Conservation (phyloP, 2,888 invertebrate genomes). For the Eledona agricola region DNA sequence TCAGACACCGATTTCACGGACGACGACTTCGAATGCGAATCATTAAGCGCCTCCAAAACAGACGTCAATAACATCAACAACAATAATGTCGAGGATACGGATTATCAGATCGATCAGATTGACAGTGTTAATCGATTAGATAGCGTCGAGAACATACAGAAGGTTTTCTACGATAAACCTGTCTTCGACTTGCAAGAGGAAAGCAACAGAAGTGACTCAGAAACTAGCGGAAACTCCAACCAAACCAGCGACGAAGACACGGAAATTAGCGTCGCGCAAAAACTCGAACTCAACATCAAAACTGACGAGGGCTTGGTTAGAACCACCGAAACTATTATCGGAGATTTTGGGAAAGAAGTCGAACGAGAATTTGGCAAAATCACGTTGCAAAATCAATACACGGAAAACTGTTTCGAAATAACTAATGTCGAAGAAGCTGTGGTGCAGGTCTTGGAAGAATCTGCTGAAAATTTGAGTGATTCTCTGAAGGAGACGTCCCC, state of each 20-base stretch:
- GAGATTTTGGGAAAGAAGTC: conserved; percentile 69
- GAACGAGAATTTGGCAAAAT: conserved; percentile 68
- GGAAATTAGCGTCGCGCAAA: conserved; percentile 42
- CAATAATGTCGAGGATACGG: conserved; percentile 57
- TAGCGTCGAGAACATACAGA: conserved; percentile 65
- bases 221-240: conserved; percentile 51
- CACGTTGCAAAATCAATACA: conserved; percentile 48
- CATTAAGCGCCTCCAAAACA: conserved; percentile 63
- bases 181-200: conserved; percentile 65
- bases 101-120: conserved; percentile 54
- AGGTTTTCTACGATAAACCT: conserved; percentile 68
- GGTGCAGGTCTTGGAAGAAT: conserved; percentile 56
- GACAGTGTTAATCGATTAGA: conserved; percentile 65
- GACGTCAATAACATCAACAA: conserved; percentile 61
- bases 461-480: conserved; percentile 56
- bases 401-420: conserved; percentile 30
- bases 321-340: conserved; percentile 59
- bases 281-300: conserved; percentile 49
- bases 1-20: conserved; percentile 63
- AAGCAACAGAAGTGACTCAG: conserved; percentile 47
- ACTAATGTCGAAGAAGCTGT: conserved; percentile 48
- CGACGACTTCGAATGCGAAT: conserved; percentile 63
- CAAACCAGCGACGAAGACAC: conserved; percentile 54
- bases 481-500: conserved; percentile 55
- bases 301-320: conserved; percentile 41